Base-by-base conservation (phyloP, 2,888 invertebrate species). In the Noctua comes region DNA sequence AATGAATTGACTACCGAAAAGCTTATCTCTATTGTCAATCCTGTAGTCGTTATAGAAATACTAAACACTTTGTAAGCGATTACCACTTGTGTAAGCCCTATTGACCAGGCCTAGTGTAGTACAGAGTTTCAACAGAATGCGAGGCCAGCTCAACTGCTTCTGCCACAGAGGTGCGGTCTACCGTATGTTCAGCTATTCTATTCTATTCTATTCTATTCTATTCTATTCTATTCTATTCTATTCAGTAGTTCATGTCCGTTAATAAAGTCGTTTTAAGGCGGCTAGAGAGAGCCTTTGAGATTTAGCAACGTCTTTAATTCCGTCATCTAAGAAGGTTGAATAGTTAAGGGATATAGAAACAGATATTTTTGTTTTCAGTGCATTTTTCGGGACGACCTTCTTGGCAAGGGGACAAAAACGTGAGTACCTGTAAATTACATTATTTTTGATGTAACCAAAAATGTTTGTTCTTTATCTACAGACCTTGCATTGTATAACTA, bases 371-470 rank as follows among this genome's bases (percentile, higher is more conserved):
- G 57, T 68, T 83, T 82, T 57, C 82, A 82, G 84, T 80, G 80
- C 31, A 0, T 0, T 0, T 0, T 2, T 10, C 0, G 0, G 27
- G 0, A 0, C 0, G 0, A 0, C 0, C 0, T 0, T 2, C 0
- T 0, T 1, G 1, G 0, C 0, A 0, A 0, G 1, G 48, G 31
- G 18, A 0, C 40, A 51, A 0, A 0, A 0, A 5, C 0, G 79
- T 79, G 57, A 79, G 79, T 79, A 51, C 24, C 40, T 62, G 18
- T 31, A 8, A 62, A 31, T 18, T 10, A 46, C 24, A 46, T 6
- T 24, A 43, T 36, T 31, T 59, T 62, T 24, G 8, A 48, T n/a
- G n/a, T 18, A 66, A 18, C 31, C 21, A 5, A 16, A 10, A 31
- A 2, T 43, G 6, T 13, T 18, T 31, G 27, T 74, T 51, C 2